phyloP scores from a whole-genome alignment of 2,797 vertebrate species.

The Oophaga sylvatica region DNA sequence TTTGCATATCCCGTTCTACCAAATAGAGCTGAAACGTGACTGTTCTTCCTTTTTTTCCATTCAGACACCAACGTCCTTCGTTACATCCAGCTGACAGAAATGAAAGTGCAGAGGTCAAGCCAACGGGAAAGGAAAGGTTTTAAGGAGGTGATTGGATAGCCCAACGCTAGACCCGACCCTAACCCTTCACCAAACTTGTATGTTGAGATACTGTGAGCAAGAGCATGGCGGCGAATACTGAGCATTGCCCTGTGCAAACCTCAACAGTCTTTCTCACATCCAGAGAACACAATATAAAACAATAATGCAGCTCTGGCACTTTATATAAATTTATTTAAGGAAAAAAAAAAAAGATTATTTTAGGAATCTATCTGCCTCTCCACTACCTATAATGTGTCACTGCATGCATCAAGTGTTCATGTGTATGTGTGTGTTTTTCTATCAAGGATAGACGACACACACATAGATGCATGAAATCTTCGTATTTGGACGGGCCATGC shows the following conservation, averaged over 20 bases:
- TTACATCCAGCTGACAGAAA: slow-evolving; percentile 94
- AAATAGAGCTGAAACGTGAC: background rate
- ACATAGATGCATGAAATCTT: background rate
- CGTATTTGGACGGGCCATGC: slow-evolving; percentile 29
- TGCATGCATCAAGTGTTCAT: slow-evolving; percentile 27
- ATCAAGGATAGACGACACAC: background rate
- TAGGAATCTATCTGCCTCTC: slow-evolving; percentile 18
- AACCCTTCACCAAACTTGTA: slow-evolving; percentile 19
- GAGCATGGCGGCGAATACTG: slow-evolving; percentile 39
- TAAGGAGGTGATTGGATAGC: slow-evolving; percentile 58
- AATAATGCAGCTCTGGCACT: slow-evolving; percentile 41
- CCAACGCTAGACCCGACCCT: background rate
- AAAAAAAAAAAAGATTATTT: slow-evolving; percentile 21
- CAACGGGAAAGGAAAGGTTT: slow-evolving; percentile 79
- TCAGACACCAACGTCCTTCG: slow-evolving; percentile 91
- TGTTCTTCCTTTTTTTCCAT: background rate
- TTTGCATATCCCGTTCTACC: background rate
- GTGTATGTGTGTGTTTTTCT: slow-evolving; percentile 17
- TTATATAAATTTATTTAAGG: slow-evolving; percentile 38
- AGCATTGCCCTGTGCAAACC: slow-evolving; percentile 37
- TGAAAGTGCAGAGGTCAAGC: slow-evolving; percentile 86
- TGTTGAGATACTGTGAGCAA: background rate
- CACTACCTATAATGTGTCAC: slow-evolving; percentile 44
- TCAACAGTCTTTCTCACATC: slow-evolving; percentile 25
- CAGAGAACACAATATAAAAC: slow-evolving; percentile 4